These are phyloP conservation scores for Halictus rubicundus DNA, from an alignment of 1,140 invertebrate genomes.

Conservation along the genomic window DNA sequence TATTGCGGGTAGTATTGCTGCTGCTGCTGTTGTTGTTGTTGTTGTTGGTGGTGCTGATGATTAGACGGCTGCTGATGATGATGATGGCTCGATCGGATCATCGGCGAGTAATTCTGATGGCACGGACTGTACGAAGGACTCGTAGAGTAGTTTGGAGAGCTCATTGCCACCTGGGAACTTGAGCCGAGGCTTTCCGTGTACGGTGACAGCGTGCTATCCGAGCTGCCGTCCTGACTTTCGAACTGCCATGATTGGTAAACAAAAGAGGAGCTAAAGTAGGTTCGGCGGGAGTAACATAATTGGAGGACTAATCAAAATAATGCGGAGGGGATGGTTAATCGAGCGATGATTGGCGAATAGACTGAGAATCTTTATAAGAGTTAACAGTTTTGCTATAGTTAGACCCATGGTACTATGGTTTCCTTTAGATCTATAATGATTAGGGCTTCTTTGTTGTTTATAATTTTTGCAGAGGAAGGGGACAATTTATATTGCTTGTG, in stretches of 20 bases:
- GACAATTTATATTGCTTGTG: no score
- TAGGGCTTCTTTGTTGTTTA: no score
- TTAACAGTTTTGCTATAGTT: no score
- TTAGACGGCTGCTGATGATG: neutral
- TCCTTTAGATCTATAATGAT: no score
- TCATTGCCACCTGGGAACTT: conserved; percentile 66
- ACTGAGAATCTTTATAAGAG: no score
- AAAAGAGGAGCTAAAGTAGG: conserved; percentile 21
- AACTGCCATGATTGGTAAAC: conserved; percentile 65
- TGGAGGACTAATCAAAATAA: neutral
- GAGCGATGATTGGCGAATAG: no score
- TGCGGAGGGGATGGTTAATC: no score
- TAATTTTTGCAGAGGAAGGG: no score
- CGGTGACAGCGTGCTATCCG: conserved; percentile 74
- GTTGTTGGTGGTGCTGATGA: conserved; percentile 25
- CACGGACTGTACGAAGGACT: conserved; percentile 72
- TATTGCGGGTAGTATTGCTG: conserved; percentile 27
- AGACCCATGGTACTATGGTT: no score
- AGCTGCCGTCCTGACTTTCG: conserved; percentile 73
- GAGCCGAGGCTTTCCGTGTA: conserved; percentile 72
- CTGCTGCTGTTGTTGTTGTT: no score
- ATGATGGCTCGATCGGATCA: conserved; percentile 43
- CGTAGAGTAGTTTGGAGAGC: conserved; percentile 71
- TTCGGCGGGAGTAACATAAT: conserved; percentile 14
- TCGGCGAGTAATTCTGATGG: conserved; percentile 52